Evolutionary conservation across 2,888 invertebrate species (phyloP), one percentile per base, ranked within the genome.

Genomic region (Cremastinae sp.): DNA sequence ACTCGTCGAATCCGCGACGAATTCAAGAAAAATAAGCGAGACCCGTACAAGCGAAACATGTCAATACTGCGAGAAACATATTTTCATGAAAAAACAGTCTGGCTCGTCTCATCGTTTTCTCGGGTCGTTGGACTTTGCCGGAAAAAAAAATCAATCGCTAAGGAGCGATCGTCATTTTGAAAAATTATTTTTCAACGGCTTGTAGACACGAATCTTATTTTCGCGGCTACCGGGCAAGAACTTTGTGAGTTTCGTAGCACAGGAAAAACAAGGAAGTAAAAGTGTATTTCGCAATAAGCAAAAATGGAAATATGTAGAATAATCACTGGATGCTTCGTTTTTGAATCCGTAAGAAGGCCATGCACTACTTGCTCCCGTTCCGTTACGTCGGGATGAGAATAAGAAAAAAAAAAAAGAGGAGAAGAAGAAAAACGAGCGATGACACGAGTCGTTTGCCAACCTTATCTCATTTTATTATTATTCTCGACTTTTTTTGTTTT

Each of bases 401-500:
- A 59, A 22, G 4, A 34, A 4, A 61, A 47, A 16, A 20, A 18
- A 45, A 34, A 10, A 47, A 34, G 47, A 59, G 20, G 22, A 45
- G 14, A 28, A 38, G n/a, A n/a, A 65, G 41, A 51, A 58, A 56
- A 47, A 58, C 22, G 12, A 2, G n/a, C 12, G 45, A 12, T 34
- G 58, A 43, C 38, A n/a, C 56, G 56, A 58, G 58, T 28, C 45
- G 61, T 36, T 47, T 43, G 12, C 18, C 47, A 34, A 62, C 47
- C 16, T 45, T 16, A 36, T 38, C 28, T 34, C 18, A 12, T 61
- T 47, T 10, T 38, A 34, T n/a, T 28, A 28, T 28, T 28, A 5
- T 28, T 36, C 34, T 28, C n/a, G 47, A 45, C 16, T 45, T 16
- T 20, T 14, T 16, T 61, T 47, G n/a, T 9, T 61, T 49, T 47